These are phyloP conservation scores for Leptodirus hochenwartii DNA, from an alignment of 2,888 invertebrate genomes.

Conservation along the genomic window DNA sequence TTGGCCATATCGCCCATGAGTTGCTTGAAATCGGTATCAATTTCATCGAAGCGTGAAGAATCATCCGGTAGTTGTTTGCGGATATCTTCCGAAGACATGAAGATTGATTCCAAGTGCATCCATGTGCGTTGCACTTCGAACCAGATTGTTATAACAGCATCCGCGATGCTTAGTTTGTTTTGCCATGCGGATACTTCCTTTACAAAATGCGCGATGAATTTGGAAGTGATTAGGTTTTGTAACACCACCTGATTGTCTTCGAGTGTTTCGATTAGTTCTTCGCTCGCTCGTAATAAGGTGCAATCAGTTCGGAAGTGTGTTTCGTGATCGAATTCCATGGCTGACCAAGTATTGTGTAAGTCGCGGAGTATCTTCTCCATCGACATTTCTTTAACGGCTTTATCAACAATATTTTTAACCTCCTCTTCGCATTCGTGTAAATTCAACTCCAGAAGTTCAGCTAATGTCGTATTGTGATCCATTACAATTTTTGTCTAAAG, in stretches of 20 bases:
- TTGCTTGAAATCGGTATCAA: conserved; percentile 79
- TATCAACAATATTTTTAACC: conserved; percentile 92
- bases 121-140: conserved; percentile 95
- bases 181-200: conserved; percentile 93
- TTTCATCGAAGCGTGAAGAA: conserved; percentile 78
- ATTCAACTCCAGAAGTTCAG: conserved; percentile 78
- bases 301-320: conserved; percentile 75
- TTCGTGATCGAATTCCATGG: conserved; percentile 86
- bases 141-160: conserved; percentile 84
- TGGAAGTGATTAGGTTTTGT: conserved; percentile 91
- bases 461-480: conserved; percentile 81
- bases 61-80: conserved; percentile 86
- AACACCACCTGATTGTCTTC: conserved; percentile 96
- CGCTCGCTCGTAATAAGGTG: conserved; percentile 71
- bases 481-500: conserved; percentile 80
- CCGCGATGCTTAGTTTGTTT: conserved; percentile 76
- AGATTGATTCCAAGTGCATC: conserved; percentile 94
- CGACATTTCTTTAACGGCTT: conserved; percentile 95
- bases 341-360: conserved; percentile 77
- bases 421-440: conserved; percentile 95
- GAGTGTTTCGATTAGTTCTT: conserved; percentile 89
- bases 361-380: conserved; percentile 93
- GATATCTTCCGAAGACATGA: conserved; percentile 96
- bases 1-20: conserved; percentile 59
- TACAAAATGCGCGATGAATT: conserved; percentile 89